Percentiles rank a stretch among this genome's conserved stretches.
These are phyloP conservation scores for Chrysina gloriosa DNA, from an alignment of 2,888 invertebrate genomes.

Conservation along the genomic window DNA sequence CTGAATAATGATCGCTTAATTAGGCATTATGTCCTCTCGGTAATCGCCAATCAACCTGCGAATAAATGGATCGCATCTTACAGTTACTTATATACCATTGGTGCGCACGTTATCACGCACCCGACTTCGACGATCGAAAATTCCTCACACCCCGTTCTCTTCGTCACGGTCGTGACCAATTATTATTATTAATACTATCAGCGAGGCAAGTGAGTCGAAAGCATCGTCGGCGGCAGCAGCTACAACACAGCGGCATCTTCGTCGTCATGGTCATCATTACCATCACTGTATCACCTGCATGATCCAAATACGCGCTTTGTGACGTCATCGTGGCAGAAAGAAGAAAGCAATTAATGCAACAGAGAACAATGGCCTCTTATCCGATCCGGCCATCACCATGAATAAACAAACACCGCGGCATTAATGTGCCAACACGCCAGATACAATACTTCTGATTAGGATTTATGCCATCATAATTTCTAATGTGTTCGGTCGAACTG, in stretches of 20 bases:
- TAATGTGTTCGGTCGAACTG: slow-evolving; percentile 57
- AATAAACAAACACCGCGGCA: slow-evolving; percentile 57
- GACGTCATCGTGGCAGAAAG: slow-evolving; percentile 28
- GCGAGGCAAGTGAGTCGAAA: slow-evolving; percentile 11
- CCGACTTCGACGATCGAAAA: slow-evolving; percentile 25
- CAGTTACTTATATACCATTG: slow-evolving; percentile 8
- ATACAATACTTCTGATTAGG: slow-evolving; percentile 59
- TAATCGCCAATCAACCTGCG: slow-evolving; percentile 33
- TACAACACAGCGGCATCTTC: neutral
- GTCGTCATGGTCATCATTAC: slow-evolving; percentile 1
- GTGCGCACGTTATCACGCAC: slow-evolving; percentile 23
- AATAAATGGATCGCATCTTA: slow-evolving; percentile 20
- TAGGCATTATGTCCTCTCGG: slow-evolving; percentile 23
- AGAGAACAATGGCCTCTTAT: slow-evolving; percentile 57
- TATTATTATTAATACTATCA: slow-evolving; percentile 38
- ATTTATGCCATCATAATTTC: slow-evolving; percentile 62
- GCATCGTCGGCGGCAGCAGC: neutral
- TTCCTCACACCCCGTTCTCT: slow-evolving; percentile 32
- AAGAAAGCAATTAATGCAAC: slow-evolving; percentile 55
- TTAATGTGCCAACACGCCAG: slow-evolving; percentile 53
- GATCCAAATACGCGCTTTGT: slow-evolving; percentile 26
- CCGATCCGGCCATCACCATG: slow-evolving; percentile 54
- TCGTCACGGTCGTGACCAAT: slow-evolving; percentile 44
- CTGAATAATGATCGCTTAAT: slow-evolving; percentile 37
- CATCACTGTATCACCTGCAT: slow-evolving; percentile 21